Conservation (phyloP, 2,888 invertebrate genomes). For the Troides helena region DNA sequence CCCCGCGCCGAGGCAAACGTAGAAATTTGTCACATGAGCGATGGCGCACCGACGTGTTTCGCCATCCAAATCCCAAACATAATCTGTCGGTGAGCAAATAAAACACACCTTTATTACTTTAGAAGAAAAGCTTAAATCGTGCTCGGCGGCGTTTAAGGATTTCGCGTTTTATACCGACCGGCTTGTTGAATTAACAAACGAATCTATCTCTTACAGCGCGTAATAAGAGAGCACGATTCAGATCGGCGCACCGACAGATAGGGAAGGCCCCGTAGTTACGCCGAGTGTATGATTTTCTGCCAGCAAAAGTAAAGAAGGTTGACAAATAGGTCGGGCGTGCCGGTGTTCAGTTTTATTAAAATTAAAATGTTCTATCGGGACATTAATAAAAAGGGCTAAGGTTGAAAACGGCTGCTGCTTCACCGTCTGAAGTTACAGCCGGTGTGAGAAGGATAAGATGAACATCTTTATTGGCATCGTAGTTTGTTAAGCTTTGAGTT, state of each 20-base stretch:
- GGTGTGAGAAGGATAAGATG: conserved; percentile 66
- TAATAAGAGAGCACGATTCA: conserved; percentile 69
- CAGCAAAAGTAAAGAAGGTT: conserved; percentile 79
- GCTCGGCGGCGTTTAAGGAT: conserved; percentile 61
- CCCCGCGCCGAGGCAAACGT: conserved; percentile 78
- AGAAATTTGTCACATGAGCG: conserved; percentile 81
- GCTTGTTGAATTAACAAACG: conserved; percentile 63
- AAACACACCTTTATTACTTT: conserved; percentile 80
- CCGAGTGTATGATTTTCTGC: conserved; percentile 75
- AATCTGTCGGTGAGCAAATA: conserved; percentile 72
- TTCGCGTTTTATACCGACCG: conserved; percentile 66
- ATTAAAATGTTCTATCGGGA: conserved; percentile 74
- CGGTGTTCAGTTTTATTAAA: conserved; percentile 79
- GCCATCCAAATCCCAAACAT: conserved; percentile 76
- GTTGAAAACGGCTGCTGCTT: conserved; percentile 60
- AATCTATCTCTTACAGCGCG: conserved; percentile 71
- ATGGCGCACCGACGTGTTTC: conserved; percentile 80
- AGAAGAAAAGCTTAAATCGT: conserved; percentile 75
- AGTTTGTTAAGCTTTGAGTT: conserved; percentile 49
- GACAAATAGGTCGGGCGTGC: conserved; percentile 79
- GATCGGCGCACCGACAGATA: conserved; percentile 46
- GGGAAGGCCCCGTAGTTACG: conserved; percentile 58
- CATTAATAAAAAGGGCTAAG: conserved; percentile 71
- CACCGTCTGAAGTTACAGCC: conserved; percentile 63
- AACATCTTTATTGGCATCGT: conserved; percentile 75